Base-by-base conservation (phyloP, 2,888 invertebrate genomes). In the Ephialtes manifestator region DNA sequence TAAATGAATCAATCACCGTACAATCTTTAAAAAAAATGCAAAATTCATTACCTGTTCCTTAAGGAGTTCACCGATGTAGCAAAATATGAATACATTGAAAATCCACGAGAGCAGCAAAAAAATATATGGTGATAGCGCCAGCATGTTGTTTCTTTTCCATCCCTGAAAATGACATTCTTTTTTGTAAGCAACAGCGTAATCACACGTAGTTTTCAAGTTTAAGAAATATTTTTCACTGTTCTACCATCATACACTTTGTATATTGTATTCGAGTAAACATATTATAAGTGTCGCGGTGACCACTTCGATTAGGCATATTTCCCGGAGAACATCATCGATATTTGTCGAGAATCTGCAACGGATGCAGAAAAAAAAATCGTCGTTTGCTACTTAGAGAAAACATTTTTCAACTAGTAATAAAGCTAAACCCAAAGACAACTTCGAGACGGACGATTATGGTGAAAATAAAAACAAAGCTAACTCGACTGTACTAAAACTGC, bases 261-360 rank as follows among this genome's bases (percentile, higher is more conserved):
- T 91, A 93, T 80, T 90, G 92, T 1, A 93, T 83, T 48, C 48
- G 15, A 48, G 15, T n/a, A 92, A 90, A 46, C 93, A 93, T 77
- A 92, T 92, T 13, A 91, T 90, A 51, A 93, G 24, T 4, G 92
- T 92, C 70, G 91, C 90, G 0, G 91, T 91, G 28, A 84, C 15
- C 20, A 85, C 79, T 70, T 86, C 86, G 35, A 86, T 53, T 15
- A 82, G 63, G 77, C 84, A 87, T 15, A 87, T 75, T 55, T 84
- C 77, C 48, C 72, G 80, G n/a, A 87, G 28, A 18, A 55, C 18
- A 15, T 77, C 18, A 18, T 87, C 87, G 31, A 85, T 80, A 39
- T 46, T 35, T 4, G 46, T 20, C 20, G 78, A 77, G 72, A 80
- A 68, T 48, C 51, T 84, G 10, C 11, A 63, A 63, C 2, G 71